Evolutionary conservation across 1,140 invertebrate genomes (phyloP).

Genomic region (Dendrolimus kikuchii): DNA sequence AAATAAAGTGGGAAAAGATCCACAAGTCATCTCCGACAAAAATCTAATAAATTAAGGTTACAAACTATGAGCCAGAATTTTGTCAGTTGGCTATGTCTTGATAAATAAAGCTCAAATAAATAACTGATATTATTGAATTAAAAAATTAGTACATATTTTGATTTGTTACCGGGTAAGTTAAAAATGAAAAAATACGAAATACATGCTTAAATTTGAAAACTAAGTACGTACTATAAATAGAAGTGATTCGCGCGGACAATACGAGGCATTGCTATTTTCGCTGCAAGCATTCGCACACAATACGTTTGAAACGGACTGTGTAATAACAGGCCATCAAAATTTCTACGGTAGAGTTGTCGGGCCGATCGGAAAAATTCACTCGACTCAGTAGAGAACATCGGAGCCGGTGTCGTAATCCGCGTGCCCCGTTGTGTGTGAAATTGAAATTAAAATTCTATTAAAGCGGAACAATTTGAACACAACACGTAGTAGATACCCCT

Average conservation of each 20-base stretch:
- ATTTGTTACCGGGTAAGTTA: no score
- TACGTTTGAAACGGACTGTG: constrained; percentile 59
- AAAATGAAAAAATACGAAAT: no score
- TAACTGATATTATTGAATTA: no score
- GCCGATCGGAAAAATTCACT: constrained; percentile 54
- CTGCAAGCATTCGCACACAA: constrained; percentile 36
- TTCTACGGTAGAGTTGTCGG: constrained; percentile 49
- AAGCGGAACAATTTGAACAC: constrained; percentile 44
- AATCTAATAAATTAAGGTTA: no score
- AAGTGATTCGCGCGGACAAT: constrained; percentile 11
- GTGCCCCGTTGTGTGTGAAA: constrained; percentile 50
- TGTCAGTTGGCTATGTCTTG: no score
- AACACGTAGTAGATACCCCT: constrained; percentile 16
- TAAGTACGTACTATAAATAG: constrained; percentile 10
- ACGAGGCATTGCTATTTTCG: constrained; percentile 25
- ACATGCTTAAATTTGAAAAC: no score
- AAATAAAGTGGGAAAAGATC: no score
- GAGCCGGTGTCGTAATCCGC: constrained; percentile 46
- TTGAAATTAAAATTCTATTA: constrained; percentile 64
- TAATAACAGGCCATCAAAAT: constrained; percentile 61
- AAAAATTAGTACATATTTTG: no score
- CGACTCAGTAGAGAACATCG: constrained; percentile 19
- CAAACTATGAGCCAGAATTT: no score
- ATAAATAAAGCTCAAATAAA: no score
- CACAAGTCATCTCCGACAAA: no score